These are phyloP conservation scores for Melipona bicolor DNA, from an alignment of 2,888 invertebrate species.

Conservation along the genomic window DNA sequence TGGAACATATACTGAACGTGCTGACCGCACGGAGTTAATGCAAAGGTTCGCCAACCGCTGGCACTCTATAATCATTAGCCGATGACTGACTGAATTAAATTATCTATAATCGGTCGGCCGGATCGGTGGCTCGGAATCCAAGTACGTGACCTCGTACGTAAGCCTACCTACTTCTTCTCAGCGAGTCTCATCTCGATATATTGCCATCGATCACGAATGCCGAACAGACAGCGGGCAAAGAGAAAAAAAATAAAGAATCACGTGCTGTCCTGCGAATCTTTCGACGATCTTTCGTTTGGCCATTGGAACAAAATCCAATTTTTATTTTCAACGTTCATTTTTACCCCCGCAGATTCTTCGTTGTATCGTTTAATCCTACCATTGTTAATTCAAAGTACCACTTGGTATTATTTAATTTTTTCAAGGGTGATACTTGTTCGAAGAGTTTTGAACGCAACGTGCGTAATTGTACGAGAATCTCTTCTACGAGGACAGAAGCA, in stretches of 20 bases:
- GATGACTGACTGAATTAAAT: slow-evolving; percentile 82
- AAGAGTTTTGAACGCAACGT: too few species aligned
- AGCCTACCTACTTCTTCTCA: slow-evolving; percentile 61
- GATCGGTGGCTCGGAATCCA: slow-evolving; percentile 72
- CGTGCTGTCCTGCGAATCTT: neutral
- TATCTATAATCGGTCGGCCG: slow-evolving; percentile 77
- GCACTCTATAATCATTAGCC: slow-evolving; percentile 78
- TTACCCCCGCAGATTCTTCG: too few species aligned
- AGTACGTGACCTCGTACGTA: slow-evolving; percentile 75
- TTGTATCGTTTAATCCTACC: too few species aligned
- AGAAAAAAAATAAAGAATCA: neutral
- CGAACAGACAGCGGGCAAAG: neutral
- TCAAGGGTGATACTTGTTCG: too few species aligned
- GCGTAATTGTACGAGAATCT: too few species aligned
- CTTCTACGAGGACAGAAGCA: neutral
- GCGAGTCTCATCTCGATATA: slow-evolving; percentile 68
- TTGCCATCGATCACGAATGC: slow-evolving; percentile 24
- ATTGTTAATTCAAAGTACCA: too few species aligned
- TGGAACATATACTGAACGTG: slow-evolving; percentile 11
- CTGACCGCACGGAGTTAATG: slow-evolving; percentile 52
- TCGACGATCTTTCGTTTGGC: neutral
- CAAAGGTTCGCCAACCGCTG: slow-evolving; percentile 37
- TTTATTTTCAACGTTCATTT: neutral
- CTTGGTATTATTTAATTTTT: too few species aligned
- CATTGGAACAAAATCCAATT: neutral